Conservation (phyloP, 2,888 invertebrate genomes). For the Thecophora atra region DNA sequence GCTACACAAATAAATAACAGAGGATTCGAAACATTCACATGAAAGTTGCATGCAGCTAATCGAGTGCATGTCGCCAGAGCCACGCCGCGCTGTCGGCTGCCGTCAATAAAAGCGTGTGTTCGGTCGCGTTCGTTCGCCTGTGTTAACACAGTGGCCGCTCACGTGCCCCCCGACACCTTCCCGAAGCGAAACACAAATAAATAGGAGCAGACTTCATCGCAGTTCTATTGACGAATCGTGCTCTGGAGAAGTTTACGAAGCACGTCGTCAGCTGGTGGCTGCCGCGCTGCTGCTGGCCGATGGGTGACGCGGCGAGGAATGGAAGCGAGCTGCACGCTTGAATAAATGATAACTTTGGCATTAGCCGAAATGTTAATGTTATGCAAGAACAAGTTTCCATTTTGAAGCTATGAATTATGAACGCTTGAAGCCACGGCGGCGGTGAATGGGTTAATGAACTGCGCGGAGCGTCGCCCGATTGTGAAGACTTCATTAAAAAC, state of each 20-base stretch:
- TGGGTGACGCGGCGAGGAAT: too few relatives aligned
- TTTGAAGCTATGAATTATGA: slow-evolving; percentile 10
- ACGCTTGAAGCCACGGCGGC: background rate
- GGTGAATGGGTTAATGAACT: background rate
- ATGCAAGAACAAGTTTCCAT: slow-evolving; percentile 1
- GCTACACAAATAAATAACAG: slow-evolving; percentile 36
- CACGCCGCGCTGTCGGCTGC: background rate
- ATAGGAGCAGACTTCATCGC: slow-evolving; percentile 9
- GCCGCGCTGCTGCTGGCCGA: too few relatives aligned
- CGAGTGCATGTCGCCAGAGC: slow-evolving; percentile 20
- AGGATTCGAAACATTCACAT: slow-evolving; percentile 35
- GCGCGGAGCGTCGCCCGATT: background rate
- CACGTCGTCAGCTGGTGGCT: background rate
- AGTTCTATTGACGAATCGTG: slow-evolving; percentile 27
- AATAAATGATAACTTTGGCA: slow-evolving; percentile 30
- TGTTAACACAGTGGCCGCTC: background rate
- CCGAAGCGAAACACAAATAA: background rate
- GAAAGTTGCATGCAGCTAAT: slow-evolving; percentile 41
- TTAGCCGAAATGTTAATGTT: slow-evolving; percentile 24
- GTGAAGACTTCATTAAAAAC: too few relatives aligned
- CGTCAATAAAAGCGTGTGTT: slow-evolving; percentile 4
- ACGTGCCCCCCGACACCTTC: background rate
- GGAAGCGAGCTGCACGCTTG: background rate
- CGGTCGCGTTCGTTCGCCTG: background rate
- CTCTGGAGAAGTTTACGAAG: slow-evolving; percentile 12